phyloP scores from a whole-genome alignment of 2,888 invertebrate genomes.

The Pasiphila rectangulata region DNA sequence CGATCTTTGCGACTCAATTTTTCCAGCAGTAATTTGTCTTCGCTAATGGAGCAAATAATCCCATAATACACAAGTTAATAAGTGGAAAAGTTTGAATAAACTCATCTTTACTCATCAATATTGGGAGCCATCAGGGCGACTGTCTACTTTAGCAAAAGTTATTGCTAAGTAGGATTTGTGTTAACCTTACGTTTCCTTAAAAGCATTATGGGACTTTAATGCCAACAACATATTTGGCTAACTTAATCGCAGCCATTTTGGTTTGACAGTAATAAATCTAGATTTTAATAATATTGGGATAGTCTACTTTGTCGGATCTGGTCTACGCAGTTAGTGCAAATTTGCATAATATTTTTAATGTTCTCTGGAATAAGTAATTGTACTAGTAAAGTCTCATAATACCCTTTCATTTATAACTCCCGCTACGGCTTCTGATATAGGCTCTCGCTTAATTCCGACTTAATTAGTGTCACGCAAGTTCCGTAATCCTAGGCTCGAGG shows the following conservation, averaged over 20 bases:
- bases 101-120: conserved; percentile 69
- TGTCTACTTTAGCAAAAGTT: conserved; percentile 76
- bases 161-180: conserved; percentile 76
- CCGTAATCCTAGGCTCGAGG: conserved; percentile 78
- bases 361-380: conserved; percentile 42
- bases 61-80: conserved; percentile 75
- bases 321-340: conserved; percentile 4
- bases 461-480: conserved; percentile 81
- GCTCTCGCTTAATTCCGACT: conserved; percentile 78
- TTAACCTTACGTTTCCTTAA: conserved; percentile 65
- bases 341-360: conserved; percentile 15
- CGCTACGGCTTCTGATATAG: conserved; percentile 76
- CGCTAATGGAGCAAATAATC: conserved; percentile 59
- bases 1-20: conserved; percentile 55
- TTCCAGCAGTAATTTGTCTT: conserved; percentile 46
- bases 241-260: conserved; percentile 36
- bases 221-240: conserved; percentile 56
- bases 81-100: conserved; percentile 75
- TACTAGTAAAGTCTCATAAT: conserved; percentile 68
- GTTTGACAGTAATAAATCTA: conserved; percentile 27
- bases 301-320: conserved; percentile 18
- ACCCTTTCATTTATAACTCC: conserved; percentile 79
- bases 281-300: conserved; percentile 22
- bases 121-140: conserved; percentile 70
- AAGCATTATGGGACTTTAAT: conserved; percentile 69